Conservation (phyloP, 2,888 invertebrate genomes). For the Tipula helvola region DNA sequence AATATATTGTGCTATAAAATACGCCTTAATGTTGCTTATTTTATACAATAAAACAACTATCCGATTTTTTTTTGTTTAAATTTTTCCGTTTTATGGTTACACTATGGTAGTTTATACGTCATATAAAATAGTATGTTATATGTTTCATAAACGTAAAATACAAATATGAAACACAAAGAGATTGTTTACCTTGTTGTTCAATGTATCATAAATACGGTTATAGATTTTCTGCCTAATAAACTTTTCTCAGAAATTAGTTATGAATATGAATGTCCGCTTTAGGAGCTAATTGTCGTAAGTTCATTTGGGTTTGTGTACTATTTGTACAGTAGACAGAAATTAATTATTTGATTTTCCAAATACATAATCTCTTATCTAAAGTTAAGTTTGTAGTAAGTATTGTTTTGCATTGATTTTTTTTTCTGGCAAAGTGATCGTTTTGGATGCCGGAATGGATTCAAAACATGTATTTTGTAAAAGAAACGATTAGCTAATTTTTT, state of each 20-base stretch:
- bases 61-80: neutral
- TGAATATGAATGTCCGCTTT: neutral
- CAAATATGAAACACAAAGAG: neutral
- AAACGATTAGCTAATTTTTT: too few species aligned
- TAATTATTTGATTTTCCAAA: too few species aligned
- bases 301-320: neutral
- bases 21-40: neutral
- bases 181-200: neutral
- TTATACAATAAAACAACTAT: neutral
- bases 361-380: too few species aligned
- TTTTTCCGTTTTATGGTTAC: neutral
- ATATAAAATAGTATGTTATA: neutral
- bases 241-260: neutral
- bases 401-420: too few species aligned
- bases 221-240: neutral
- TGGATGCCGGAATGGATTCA: too few species aligned
- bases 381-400: too few species aligned
- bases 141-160: neutral
- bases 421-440: too few species aligned
- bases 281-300: neutral
- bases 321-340: neutral
- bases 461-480: too few species aligned
- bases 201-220: neutral
- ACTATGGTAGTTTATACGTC: neutral
- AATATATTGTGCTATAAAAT: neutral